Percentiles rank a stretch among this genome's conserved stretches.
Conservation (phyloP, 2,888 invertebrate species). For the Chironomus riparius region DNA sequence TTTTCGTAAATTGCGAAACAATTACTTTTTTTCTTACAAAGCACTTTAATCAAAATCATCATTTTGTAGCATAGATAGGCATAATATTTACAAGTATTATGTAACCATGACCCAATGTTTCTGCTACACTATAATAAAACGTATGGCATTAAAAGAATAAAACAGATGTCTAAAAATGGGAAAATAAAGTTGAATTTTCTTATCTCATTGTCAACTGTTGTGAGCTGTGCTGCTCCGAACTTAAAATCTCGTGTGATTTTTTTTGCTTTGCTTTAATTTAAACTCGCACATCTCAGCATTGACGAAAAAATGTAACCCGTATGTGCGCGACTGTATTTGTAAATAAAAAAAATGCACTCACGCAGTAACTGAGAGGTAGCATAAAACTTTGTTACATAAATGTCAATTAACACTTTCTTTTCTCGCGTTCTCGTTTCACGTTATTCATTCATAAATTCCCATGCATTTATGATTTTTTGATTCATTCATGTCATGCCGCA, state of each 20-base stretch:
- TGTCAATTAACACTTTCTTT: conserved; percentile 26
- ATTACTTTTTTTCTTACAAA: too few relatives aligned
- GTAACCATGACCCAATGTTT: background rate
- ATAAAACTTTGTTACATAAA: conserved; percentile 8
- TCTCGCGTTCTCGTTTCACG: background rate
- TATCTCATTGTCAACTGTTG: background rate
- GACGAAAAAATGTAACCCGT: background rate
- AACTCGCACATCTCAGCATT: background rate
- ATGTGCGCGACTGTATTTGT: too few relatives aligned
- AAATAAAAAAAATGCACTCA: background rate
- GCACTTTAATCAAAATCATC: too few relatives aligned
- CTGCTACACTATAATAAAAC: background rate
- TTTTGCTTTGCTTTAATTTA: background rate
- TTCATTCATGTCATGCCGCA: background rate
- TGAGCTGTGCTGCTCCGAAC: background rate
- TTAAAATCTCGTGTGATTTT: background rate
- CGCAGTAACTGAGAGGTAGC: background rate
- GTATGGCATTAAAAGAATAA: background rate
- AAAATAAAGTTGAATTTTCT: background rate
- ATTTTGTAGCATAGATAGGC: too few relatives aligned
- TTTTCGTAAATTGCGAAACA: too few relatives aligned
- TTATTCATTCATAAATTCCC: background rate
- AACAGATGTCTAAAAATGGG: background rate
- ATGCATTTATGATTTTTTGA: background rate
- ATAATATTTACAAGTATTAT: background rate